These are phyloP conservation scores for Orthosia gracilis DNA, from an alignment of 2,888 invertebrate species.

Conservation along the genomic window DNA sequence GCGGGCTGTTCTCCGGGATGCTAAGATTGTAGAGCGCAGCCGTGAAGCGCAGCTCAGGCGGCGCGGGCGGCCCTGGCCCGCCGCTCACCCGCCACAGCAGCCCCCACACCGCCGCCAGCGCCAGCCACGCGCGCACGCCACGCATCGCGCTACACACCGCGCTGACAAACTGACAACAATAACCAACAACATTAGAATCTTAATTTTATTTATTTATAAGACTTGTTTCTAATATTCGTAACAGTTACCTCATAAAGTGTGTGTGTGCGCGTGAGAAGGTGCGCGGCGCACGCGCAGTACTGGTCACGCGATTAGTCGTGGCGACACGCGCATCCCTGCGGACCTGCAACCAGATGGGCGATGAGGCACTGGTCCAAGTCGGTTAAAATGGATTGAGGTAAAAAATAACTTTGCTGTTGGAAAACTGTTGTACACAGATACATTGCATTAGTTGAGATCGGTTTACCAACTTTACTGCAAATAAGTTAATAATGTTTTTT, in stretches of 20 bases:
- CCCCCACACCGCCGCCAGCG: constrained; percentile 58
- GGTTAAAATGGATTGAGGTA: no score
- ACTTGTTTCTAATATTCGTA: neutral
- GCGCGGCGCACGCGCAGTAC: constrained; percentile 56
- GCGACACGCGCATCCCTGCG: constrained; percentile 20
- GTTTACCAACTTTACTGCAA: no score
- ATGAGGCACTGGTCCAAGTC: no score
- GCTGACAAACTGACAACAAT: constrained; percentile 44
- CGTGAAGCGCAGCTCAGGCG: constrained; percentile 92
- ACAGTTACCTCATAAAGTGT: constrained; percentile 56
- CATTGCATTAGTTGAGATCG: no score
- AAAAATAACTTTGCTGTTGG: no score
- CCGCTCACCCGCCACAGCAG: constrained; percentile 73
- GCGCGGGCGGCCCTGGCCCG: constrained; percentile 87
- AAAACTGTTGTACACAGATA: no score
- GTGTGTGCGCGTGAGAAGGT: constrained; percentile 45
- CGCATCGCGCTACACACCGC: constrained; percentile 61
- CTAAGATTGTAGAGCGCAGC: constrained; percentile 95
- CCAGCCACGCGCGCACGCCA: constrained; percentile 61
- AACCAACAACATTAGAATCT: neutral
- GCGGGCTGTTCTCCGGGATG: constrained; percentile 97
- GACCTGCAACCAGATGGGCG: constrained; percentile 29
- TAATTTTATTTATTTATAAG: neutral
- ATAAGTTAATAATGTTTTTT: no score
- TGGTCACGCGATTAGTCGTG: constrained; percentile 39